phyloP scores from a whole-genome alignment of 2,888 invertebrate species.

The Cartodere bifasciata region DNA sequence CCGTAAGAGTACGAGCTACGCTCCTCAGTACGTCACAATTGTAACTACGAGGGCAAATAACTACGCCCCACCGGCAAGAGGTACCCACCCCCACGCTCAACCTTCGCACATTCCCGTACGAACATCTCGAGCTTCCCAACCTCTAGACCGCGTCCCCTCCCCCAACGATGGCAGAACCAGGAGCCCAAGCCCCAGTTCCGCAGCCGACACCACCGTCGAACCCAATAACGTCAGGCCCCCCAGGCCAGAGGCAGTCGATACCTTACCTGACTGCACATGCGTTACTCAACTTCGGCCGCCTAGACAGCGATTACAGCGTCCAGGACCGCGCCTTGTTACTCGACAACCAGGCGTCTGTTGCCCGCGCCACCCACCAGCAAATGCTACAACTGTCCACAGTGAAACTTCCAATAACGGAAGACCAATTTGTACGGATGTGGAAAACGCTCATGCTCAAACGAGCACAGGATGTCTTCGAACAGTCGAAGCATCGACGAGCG shows the following conservation, averaged over 20 bases:
- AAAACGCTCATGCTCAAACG: neutral
- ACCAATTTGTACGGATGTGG: neutral
- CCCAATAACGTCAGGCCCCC: neutral
- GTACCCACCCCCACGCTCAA: no score
- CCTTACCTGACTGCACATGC: neutral
- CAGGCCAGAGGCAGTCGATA: neutral
- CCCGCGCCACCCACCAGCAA: neutral
- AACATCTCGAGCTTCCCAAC: no score
- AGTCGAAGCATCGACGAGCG: neutral
- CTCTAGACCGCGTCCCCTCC: no score
- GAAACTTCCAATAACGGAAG: neutral
- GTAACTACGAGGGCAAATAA: no score
- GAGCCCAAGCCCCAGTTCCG: neutral
- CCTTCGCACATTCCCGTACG: no score
- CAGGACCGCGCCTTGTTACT: neutral
- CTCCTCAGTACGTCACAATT: no score
- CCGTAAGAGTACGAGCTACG: no score
- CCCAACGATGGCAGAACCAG: neutral
- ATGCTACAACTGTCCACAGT: neutral
- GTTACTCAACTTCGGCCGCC: neutral
- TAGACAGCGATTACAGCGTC: slow-evolving; percentile 1
- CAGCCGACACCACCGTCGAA: neutral
- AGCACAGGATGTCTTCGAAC: neutral
- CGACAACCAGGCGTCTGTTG: neutral
- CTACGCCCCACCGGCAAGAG: no score